Evolutionary conservation across 2,888 invertebrate genomes (phyloP), one percentile per base, ranked within the genome.

Genomic region (Endomychus coccineus): DNA sequence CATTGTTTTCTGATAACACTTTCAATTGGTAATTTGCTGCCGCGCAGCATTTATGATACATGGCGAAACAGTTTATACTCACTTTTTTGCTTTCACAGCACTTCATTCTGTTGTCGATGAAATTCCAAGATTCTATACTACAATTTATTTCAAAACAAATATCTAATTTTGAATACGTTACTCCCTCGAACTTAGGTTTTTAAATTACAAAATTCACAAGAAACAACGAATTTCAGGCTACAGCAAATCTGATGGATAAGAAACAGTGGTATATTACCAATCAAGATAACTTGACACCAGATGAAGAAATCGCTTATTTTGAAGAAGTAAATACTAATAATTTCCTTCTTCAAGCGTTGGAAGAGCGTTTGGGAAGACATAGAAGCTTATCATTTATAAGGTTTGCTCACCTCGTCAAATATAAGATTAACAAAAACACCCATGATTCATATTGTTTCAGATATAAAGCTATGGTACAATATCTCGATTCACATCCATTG

Each of bases 331-430:
- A 77, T 61, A 71, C 64, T 16, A 53, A 63, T 13, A 65, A 61
- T 11, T 69, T 69, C 40, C 52, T 58, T 34, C 44, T 82, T 28
- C 75, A 78, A 37, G 68, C 74, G 0, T 53, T 80, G 17, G 79
- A 82, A 45, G 71, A 78, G 7, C 67, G 78, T 14, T 57, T 83
- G 41, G 68, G 71, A 1, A 67, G 81, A 2, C 77, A 78, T 51
- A 68, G 68, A 37, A 74, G 77, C 30, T 62, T 77, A 10, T 74
- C 77, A 0, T 69, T 67, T 1, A 62, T 66, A 5, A 58, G 61
- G 60, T 61, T 51, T 42, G 34, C 38, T 14, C 11, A 3, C 3
- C 6, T 11, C 3, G n/a, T 9, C 11, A 4, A 31, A 10, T 23
- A 7, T 3, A 23, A 23, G 7, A 10, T 23, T 13, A 7, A 22